Evolutionary conservation across 2,888 invertebrate genomes (phyloP), one percentile per base, ranked within the genome.

Genomic region (Artemia sp.): DNA sequence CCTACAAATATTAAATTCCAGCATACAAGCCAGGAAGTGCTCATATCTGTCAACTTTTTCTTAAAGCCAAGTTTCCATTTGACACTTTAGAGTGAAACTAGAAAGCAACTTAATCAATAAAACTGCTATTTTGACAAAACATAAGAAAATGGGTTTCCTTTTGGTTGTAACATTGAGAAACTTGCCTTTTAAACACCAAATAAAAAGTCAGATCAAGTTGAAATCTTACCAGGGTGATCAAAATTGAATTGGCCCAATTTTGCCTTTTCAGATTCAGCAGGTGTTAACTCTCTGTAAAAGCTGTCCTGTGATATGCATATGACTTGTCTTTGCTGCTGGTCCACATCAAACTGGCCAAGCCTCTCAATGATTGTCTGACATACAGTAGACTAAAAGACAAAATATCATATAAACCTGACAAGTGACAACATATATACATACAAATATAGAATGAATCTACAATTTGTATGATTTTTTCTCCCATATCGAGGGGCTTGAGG

Each of bases 301-400:
- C 93, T 91, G 77, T 98, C 97, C 78, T 96, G 94, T 72, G 93
- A 92, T 77, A 98, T 92, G 76, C 91, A 89, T 52, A 91, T 91
- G 3, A 97, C 95, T 76, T 92, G 88, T 70, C 93, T 82, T 76
- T 92, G 88, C 67, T 87, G 85, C 74, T 91, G 88, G 75, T 91
- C 90, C 80, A 92, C 88, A 77, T 91, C 90, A 66, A 90, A 90
- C 79, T 95, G 92, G 0, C 93, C 94, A 11, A 98, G 82, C 77
- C 92, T 90, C 76, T 96, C 92, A 89, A 97, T 94, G 72, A 98
- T 98, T 74, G 91, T 86, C 75, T 90, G 88, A 79, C 97, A 98
- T 74, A 98, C 98, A 73, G 97, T 93, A n/a, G 94, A 92, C 92
- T 93, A 77, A 19, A 78, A 78, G 70, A 70, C 73, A 71, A 73